These are phyloP conservation scores for Acanthosepion esculentum DNA, from an alignment of 2,888 invertebrate genomes.

Conservation along the genomic window DNA sequence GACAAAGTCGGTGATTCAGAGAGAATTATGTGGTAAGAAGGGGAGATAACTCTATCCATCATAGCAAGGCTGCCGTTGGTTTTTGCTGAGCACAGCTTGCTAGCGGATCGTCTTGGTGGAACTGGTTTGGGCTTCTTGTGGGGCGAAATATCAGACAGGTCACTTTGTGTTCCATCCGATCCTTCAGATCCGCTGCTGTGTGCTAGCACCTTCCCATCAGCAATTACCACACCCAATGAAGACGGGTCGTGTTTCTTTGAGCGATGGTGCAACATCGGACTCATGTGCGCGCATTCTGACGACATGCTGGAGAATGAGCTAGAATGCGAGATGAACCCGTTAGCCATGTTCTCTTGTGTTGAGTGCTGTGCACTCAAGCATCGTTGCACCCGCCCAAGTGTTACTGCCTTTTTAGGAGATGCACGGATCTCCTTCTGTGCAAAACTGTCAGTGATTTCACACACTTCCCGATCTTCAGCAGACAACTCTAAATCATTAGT, in stretches of 20 bases:
- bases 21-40: conserved; percentile 46
- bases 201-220: conserved; percentile 39
- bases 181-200: conserved; percentile 48
- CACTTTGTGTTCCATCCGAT: conserved; percentile 50
- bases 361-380: conserved; percentile 45
- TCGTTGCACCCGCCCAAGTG: not conserved
- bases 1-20: conserved; percentile 43
- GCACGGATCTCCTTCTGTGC: conserved; percentile 39
- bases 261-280: conserved; percentile 43
- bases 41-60: conserved; percentile 42
- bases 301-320: conserved; percentile 43
- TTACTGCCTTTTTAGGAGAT: conserved; percentile 35
- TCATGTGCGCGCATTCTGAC: conserved; percentile 43
- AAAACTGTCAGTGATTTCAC: conserved; percentile 59
- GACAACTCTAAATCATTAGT: conserved; percentile 59
- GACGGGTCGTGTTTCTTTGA: not conserved
- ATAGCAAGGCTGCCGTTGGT: conserved; percentile 41
- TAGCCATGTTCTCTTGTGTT: conserved; percentile 24
- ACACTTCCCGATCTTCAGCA: conserved; percentile 67
- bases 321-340: conserved; percentile 47
- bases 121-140: conserved; percentile 49
- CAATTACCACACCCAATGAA: conserved; percentile 23
- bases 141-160: conserved; percentile 50
- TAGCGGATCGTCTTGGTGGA: conserved; percentile 5
- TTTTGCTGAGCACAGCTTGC: conserved; percentile 39